Conservation (phyloP, 2,797 vertebrate genomes). For the Craterocephalus amniculus region DNA sequence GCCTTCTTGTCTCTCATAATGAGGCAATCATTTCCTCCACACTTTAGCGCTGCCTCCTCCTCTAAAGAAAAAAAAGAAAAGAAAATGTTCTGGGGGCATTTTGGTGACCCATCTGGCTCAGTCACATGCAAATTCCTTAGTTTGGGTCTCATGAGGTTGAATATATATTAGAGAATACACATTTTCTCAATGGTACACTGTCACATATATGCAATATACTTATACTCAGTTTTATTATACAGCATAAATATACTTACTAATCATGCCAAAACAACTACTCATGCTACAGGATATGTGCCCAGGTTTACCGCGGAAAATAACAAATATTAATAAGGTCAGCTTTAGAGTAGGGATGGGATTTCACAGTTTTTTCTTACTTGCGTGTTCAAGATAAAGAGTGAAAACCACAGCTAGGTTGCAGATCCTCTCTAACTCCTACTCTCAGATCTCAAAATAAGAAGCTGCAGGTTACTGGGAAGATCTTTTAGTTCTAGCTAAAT, state of each 20-base stretch:
- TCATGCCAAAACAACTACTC: neutral
- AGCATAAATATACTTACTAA: too few relatives aligned
- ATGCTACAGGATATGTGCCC: neutral
- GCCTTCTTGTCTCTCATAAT: slow-evolving; percentile 24
- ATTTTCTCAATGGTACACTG: neutral
- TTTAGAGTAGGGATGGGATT: neutral
- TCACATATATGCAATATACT: too few relatives aligned
- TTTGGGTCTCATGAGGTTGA: slow-evolving; percentile 4
- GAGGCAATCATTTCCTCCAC: slow-evolving; percentile 21
- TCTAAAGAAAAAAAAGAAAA: neutral
- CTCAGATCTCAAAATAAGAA: neutral
- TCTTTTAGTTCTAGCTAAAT: neutral
- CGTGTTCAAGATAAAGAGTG: neutral
- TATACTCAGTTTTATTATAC: too few relatives aligned
- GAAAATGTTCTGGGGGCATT: slow-evolving; percentile 29
- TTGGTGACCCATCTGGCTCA: slow-evolving; percentile 29
- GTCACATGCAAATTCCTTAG: slow-evolving; percentile 47
- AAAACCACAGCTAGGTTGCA: neutral
- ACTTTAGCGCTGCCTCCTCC: slow-evolving; percentile 7
- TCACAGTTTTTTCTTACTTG: neutral
- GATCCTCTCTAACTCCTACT: neutral
- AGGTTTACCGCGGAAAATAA: neutral
- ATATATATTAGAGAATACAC: slow-evolving; percentile 5
- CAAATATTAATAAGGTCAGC: neutral
- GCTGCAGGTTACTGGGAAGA: neutral